A percentile compares a stretch with the other conserved stretches of the same genome.
phyloP scores from a whole-genome alignment of 2,888 invertebrate genomes.

The Watsonalla cultraria region DNA sequence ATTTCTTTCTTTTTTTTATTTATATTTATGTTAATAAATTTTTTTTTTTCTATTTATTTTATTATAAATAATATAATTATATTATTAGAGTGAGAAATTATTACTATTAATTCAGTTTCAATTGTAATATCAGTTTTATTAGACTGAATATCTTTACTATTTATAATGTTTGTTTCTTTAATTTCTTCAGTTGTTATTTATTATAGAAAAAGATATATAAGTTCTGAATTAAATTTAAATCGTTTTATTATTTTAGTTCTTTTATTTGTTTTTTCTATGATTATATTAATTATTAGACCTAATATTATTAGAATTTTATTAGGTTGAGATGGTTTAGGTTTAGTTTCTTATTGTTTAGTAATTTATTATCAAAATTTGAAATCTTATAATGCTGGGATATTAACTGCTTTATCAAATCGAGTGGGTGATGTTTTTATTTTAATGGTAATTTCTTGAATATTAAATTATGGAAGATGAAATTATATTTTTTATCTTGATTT shows the following conservation, averaged over 20 bases:
- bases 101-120: constrained; percentile 66
- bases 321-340: constrained; percentile 85
- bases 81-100: constrained; percentile 78
- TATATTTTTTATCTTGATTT: constrained; percentile 75
- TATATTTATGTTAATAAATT: constrained; percentile 57
- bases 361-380: constrained; percentile 84
- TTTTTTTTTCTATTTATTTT: constrained; percentile 63
- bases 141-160: constrained; percentile 82
- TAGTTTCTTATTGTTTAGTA: constrained; percentile 85
- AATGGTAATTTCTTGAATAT: constrained; percentile 77
- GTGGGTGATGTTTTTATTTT: constrained; percentile 85
- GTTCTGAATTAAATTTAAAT: constrained; percentile 73
- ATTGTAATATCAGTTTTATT: constrained; percentile 78
- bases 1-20: constrained; percentile 72
- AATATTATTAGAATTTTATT: constrained; percentile 85
- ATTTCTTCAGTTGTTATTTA: constrained; percentile 83
- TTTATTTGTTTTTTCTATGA: too few relatives aligned
- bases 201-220: constrained; percentile 82
- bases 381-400: constrained; percentile 84
- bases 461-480: constrained; percentile 76
- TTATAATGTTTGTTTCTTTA: constrained; percentile 81
- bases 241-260: constrained; percentile 83
- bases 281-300: constrained; percentile 83
- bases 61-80: constrained; percentile 58
- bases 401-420: constrained; percentile 86